Conservation (phyloP, 92 coral and sea anemone genomes). For the Montipora capitata region DNA sequence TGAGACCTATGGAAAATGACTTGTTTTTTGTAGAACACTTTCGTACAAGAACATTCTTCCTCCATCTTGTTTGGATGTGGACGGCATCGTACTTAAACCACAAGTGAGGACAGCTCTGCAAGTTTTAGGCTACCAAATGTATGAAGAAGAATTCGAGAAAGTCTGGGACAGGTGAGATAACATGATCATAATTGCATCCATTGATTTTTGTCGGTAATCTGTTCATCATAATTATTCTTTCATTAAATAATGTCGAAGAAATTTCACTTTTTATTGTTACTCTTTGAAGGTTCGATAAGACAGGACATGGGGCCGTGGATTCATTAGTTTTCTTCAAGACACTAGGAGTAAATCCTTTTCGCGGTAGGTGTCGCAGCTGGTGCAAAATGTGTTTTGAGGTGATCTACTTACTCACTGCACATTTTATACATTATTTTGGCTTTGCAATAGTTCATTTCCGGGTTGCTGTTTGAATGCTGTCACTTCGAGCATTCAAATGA, state of each 20-base stretch:
- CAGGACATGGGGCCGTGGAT: slow-evolving; percentile 86
- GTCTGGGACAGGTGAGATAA: slow-evolving; percentile 89
- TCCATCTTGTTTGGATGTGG: slow-evolving; percentile 75
- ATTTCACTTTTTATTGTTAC: neutral
- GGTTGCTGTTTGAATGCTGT: no score
- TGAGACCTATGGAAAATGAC: neutral
- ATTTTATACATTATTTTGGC: no score
- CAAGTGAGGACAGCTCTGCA: slow-evolving; percentile 83
- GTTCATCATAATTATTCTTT: neutral
- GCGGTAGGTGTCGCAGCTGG: neutral
- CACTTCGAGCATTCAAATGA: no score
- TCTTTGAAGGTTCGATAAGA: slow-evolving; percentile 75
- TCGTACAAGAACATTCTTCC: slow-evolving; percentile 63
- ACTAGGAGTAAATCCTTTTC: slow-evolving; percentile 73
- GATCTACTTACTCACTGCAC: no score
- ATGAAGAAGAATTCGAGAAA: slow-evolving; percentile 93
- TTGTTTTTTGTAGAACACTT: slow-evolving; percentile 49
- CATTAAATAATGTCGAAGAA: no score
- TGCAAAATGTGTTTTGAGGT: no score
- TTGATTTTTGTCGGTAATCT: neutral
- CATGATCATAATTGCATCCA: neutral
- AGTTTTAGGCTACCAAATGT: slow-evolving; percentile 75
- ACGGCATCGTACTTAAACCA: slow-evolving; percentile 88
- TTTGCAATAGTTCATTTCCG: no score
- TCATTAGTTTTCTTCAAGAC: slow-evolving; percentile 65